These are phyloP conservation scores for Lithosia quadra DNA, from an alignment of 2,888 invertebrate genomes.

Conservation along the genomic window DNA sequence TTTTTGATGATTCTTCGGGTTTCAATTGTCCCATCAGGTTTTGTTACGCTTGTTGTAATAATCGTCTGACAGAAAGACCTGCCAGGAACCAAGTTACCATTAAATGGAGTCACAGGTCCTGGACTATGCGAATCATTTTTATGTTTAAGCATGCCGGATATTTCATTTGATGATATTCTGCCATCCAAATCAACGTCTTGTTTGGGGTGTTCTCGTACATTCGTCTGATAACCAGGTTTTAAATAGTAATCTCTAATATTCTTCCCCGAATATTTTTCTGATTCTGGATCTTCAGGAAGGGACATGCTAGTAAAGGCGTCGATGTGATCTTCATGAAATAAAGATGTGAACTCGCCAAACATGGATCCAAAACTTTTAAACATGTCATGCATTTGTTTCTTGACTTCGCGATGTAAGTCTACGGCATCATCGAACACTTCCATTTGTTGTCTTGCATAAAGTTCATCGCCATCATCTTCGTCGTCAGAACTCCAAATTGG, in stretches of 20 bases:
- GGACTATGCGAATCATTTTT: conserved; percentile 58
- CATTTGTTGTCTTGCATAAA: conserved; percentile 70
- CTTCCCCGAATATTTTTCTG: conserved; percentile 62
- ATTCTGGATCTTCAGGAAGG: conserved; percentile 43
- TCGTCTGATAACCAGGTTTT: conserved; percentile 76
- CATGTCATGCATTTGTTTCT: conserved; percentile 76
- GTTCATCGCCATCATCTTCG: conserved; percentile 79
- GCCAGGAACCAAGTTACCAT: conserved; percentile 69
- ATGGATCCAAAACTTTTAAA: conserved; percentile 72
- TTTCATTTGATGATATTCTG: conserved; percentile 77
- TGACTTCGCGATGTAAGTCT: conserved; percentile 70
- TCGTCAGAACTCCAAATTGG: conserved; percentile 83
- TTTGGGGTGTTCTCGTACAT: conserved; percentile 57
- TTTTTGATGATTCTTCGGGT: conserved; percentile 78
- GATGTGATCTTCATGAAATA: conserved; percentile 64
- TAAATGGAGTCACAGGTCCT: conserved; percentile 58
- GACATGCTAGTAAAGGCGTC: conserved; percentile 53
- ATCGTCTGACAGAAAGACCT: conserved; percentile 77
- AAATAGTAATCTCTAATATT: conserved; percentile 77
- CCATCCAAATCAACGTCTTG: conserved; percentile 79
- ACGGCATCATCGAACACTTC: conserved; percentile 57
- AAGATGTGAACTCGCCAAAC: conserved; percentile 73
- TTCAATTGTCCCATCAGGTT: conserved; percentile 78
- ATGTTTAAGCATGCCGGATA: conserved; percentile 75
- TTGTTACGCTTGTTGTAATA: conserved; percentile 79